Percentiles rank a stretch among this genome's conserved stretches.
Evolutionary conservation across 2,797 vertebrate genomes (phyloP).

Genomic region (Pseudopleuronectes americanus): DNA sequence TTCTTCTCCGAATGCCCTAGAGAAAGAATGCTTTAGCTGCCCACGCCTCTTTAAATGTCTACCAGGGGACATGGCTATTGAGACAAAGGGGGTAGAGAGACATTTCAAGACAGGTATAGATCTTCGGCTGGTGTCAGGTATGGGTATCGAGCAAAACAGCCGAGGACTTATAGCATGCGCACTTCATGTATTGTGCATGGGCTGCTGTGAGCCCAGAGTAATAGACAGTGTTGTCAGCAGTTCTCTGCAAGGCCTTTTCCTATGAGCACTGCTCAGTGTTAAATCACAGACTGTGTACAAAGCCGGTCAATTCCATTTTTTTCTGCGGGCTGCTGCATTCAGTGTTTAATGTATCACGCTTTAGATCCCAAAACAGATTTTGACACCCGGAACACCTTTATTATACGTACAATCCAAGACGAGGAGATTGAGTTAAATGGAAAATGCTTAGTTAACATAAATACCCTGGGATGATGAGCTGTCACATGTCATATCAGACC

Average conservation of each 20-base stretch:
- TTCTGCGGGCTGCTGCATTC: conserved; percentile 38
- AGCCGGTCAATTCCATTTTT: conserved; percentile 38
- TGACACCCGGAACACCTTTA: conserved; percentile 58
- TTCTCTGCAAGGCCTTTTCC: conserved; percentile 63
- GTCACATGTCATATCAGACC: conserved; percentile 56
- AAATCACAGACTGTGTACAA: conserved; percentile 67
- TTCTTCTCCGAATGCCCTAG: conserved; percentile 72
- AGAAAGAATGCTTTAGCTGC: conserved; percentile 77
- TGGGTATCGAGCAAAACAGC: conserved; percentile 77
- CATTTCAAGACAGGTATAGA: conserved; percentile 81
- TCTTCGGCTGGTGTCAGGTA: conserved; percentile 76
- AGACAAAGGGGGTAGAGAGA: conserved; percentile 62
- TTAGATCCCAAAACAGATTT: conserved; percentile 52
- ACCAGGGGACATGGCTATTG: conserved; percentile 76
- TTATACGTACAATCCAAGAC: conserved; percentile 27
- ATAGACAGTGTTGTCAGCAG: conserved; percentile 76
- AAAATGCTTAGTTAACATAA: conserved; percentile 63
- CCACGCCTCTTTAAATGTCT: conserved; percentile 80
- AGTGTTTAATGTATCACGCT: conserved; percentile 59
- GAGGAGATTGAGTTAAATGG: conserved; percentile 39
- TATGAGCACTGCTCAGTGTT: conserved; percentile 62
- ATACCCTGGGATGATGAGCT: conserved; percentile 50
- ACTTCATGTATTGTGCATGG: conserved; percentile 79
- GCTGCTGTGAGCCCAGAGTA: conserved; percentile 59
- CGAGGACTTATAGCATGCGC: conserved; percentile 74